A percentile compares a stretch with the other conserved stretches of the same genome.
Conservation (phyloP, 2,113 vertebrate species). For the Chaenocephalus aceratus region DNA sequence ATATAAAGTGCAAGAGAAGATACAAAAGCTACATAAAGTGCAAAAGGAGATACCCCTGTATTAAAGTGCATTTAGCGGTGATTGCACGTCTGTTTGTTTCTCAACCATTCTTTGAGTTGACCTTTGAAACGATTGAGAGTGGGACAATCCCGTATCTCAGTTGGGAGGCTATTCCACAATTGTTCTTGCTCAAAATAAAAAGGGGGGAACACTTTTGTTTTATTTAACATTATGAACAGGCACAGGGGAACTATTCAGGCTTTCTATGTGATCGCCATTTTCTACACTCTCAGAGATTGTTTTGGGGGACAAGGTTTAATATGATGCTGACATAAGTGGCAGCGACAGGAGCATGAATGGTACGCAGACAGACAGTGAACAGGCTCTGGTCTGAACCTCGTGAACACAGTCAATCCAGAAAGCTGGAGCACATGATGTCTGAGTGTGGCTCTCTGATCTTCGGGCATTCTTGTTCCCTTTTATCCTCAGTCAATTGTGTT, state of each 20-base stretch:
- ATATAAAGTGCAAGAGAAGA: no score
- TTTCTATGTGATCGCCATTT: not conserved
- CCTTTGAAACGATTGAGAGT: no score
- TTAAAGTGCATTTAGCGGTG: no score
- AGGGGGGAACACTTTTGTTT: not conserved
- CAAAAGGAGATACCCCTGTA: no score
- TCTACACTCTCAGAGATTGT: constrained; percentile 1
- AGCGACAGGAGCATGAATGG: constrained; percentile 28
- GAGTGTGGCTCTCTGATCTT: constrained; percentile 30
- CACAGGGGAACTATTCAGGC: not conserved
- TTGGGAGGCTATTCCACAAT: not conserved
- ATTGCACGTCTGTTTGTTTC: no score
- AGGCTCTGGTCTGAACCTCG: not conserved
- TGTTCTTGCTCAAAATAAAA: constrained; percentile 1
- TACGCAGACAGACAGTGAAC: constrained; percentile 30
- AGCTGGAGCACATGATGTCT: constrained; percentile 71
- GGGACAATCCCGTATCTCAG: no score
- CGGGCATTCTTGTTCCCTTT: not conserved
- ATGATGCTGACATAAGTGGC: constrained; percentile 27
- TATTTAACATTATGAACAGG: not conserved
- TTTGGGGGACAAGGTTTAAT: constrained; percentile 23
- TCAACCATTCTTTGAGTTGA: no score
- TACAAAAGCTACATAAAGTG: no score
- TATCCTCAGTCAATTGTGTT: constrained; percentile 7
- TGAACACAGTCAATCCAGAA: constrained; percentile 44